These are phyloP conservation scores for Eristalis intricaria DNA, from an alignment of 2,888 invertebrate species.

Conservation along the genomic window DNA sequence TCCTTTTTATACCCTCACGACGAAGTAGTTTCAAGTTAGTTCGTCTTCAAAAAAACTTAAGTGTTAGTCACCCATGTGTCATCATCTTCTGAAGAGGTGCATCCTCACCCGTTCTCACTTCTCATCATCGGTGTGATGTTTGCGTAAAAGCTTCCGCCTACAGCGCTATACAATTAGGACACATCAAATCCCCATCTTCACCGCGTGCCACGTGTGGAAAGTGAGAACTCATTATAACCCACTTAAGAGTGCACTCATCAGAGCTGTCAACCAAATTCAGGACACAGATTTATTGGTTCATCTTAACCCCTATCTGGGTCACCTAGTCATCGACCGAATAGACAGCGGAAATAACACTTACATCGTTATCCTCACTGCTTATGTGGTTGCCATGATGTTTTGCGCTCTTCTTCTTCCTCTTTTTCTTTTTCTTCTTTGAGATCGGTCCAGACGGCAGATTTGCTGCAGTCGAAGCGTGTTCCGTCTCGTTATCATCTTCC, in stretches of 20 bases:
- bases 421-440: conserved; percentile 84
- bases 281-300: conserved; percentile 12
- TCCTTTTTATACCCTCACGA: too few relatives aligned
- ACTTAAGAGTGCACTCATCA: conserved; percentile 31
- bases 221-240: conserved; percentile 43
- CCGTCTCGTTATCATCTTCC: conserved; percentile 86
- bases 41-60: too few relatives aligned
- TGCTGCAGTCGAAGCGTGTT: conserved; percentile 83
- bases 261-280: conserved; percentile 21
- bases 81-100: too few relatives aligned
- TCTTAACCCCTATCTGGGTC: conserved; percentile 54
- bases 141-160: not conserved
- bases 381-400: conserved; percentile 82
- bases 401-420: conserved; percentile 85
- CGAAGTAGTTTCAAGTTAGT: too few relatives aligned
- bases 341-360: conserved; percentile 75
- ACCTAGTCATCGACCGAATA: not conserved
- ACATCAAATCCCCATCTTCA: not conserved
- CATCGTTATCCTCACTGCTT: conserved; percentile 86
- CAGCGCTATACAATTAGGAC: not conserved
- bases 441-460: conserved; percentile 80
- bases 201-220: not conserved
- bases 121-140: not conserved
- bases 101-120: not conserved
- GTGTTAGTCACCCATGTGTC: too few relatives aligned